A percentile compares a stretch with the other conserved stretches of the same genome.
These are phyloP conservation scores for Psix sp. DNA, from an alignment of 1,140 invertebrate genomes.

Conservation along the genomic window DNA sequence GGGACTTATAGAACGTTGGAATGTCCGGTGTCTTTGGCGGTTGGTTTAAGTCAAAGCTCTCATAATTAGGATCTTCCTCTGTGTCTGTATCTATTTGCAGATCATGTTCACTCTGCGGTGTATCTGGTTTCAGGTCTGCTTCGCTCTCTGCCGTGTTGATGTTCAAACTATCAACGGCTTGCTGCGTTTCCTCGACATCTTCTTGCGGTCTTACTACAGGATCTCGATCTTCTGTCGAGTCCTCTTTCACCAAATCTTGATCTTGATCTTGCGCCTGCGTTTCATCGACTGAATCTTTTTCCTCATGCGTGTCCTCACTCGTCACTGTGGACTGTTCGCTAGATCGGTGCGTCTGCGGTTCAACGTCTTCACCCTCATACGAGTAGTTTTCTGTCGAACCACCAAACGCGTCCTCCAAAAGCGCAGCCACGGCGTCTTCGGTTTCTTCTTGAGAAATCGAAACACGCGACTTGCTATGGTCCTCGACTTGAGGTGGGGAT, in stretches of 20 bases:
- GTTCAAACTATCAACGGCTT: slow-evolving; percentile 85
- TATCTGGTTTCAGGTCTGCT: slow-evolving; percentile 87
- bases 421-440: slow-evolving; percentile 91
- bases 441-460: slow-evolving; percentile 95
- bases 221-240: neutral
- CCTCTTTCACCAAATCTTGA: slow-evolving; percentile 9
- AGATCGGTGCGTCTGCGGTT: slow-evolving; percentile 9
- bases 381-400: slow-evolving; percentile 78
- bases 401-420: slow-evolving; percentile 90
- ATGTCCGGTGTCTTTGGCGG: slow-evolving; percentile 76
- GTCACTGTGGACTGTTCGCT: slow-evolving; percentile 5
- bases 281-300: slow-evolving; percentile 10
- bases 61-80: slow-evolving; percentile 82
- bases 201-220: slow-evolving; percentile 74
- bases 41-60: slow-evolving; percentile 74
- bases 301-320: slow-evolving; percentile 10
- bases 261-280: slow-evolving; percentile 4
- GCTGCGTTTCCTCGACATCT: slow-evolving; percentile 87
- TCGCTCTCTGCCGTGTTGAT: slow-evolving; percentile 79
- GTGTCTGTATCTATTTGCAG: slow-evolving; percentile 92
- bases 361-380: slow-evolving; percentile 73
- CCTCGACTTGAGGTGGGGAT: slow-evolving; percentile 78
- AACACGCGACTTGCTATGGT: slow-evolving; percentile 83
- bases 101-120: slow-evolving; percentile 89
- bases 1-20: slow-evolving; percentile 73